Conservation (phyloP, 2,888 invertebrate species). For the Xestia rhomboidea region DNA sequence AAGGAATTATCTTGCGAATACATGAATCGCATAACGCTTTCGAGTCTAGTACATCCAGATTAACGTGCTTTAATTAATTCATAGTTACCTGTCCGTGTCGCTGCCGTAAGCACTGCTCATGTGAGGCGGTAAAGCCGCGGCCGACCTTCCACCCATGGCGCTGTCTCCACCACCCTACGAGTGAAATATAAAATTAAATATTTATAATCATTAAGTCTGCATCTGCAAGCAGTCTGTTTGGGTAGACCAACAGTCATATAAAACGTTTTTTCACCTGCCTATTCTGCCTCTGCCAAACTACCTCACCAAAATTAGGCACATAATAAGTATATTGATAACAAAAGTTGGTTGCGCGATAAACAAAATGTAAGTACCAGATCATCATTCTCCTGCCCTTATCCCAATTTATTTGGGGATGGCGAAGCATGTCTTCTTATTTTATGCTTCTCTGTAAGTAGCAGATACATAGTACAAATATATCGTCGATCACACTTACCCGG, state of each 20-base stretch:
- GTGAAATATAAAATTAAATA: not conserved
- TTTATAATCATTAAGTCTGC: not conserved
- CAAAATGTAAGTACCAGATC: not conserved
- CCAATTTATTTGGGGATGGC: not conserved
- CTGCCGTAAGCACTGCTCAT: constrained; percentile 83
- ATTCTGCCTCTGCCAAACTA: not conserved
- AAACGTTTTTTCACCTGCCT: not conserved
- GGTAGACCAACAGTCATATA: not conserved
- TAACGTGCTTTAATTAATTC: not conserved
- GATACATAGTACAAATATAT: not conserved
- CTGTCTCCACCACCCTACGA: constrained; percentile 82
- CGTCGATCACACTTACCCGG: constrained; percentile 74
- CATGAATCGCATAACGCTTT: not conserved
- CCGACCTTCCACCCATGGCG: constrained; percentile 74
- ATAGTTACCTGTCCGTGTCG: constrained; percentile 84
- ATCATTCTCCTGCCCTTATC: not conserved
- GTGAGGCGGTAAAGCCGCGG: constrained; percentile 81
- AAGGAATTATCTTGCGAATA: not conserved
- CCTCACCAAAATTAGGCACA: not conserved
- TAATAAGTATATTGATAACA: not conserved
- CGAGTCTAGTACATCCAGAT: not conserved
- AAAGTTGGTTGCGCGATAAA: not conserved
- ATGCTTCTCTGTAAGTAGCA: not conserved
- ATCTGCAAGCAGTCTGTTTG: not conserved
- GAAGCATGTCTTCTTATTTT: not conserved